Evolutionary conservation across 2,113 vertebrate species (phyloP).

Genomic region (Centrocercus urophasianus): DNA sequence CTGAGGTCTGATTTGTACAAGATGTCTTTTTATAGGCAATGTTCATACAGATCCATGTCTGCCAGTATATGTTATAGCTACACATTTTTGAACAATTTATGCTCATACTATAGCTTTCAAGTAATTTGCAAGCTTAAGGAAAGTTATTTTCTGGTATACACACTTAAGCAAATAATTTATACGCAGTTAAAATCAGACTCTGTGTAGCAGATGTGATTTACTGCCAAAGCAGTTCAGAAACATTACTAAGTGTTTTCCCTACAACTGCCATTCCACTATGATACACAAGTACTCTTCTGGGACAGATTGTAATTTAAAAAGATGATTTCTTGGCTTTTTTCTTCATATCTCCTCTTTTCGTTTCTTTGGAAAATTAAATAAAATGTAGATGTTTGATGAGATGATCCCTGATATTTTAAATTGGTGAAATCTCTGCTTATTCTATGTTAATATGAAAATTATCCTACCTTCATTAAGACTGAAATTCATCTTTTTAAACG

Average conservation of each 20-base stretch:
- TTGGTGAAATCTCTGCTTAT: not conserved
- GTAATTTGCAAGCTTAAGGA: constrained; percentile 50
- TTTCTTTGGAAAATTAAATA: not conserved
- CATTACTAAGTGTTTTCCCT: not conserved
- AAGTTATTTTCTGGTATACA: constrained; percentile 25
- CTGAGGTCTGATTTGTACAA: not conserved
- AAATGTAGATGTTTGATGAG: not conserved
- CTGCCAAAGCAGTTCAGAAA: constrained; percentile 2
- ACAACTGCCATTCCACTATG: not conserved
- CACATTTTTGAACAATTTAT: not conserved
- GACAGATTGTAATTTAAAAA: not conserved
- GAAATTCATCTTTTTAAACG: not conserved
- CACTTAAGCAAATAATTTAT: constrained; percentile 52
- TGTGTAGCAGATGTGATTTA: constrained; percentile 35
- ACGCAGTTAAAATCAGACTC: constrained; percentile 24
- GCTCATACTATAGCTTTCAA: constrained; percentile 6
- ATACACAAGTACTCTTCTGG: not conserved
- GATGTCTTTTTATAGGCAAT: not conserved
- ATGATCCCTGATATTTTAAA: not conserved
- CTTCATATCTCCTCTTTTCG: not conserved
- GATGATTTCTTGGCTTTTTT: not conserved
- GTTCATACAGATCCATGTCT: not conserved
- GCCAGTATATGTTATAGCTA: not conserved
- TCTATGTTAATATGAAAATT: not conserved
- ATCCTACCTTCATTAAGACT: not conserved